These are phyloP conservation scores for Odocoileus virginianus DNA, from an alignment of 2,113 vertebrate species.

Conservation along the genomic window DNA sequence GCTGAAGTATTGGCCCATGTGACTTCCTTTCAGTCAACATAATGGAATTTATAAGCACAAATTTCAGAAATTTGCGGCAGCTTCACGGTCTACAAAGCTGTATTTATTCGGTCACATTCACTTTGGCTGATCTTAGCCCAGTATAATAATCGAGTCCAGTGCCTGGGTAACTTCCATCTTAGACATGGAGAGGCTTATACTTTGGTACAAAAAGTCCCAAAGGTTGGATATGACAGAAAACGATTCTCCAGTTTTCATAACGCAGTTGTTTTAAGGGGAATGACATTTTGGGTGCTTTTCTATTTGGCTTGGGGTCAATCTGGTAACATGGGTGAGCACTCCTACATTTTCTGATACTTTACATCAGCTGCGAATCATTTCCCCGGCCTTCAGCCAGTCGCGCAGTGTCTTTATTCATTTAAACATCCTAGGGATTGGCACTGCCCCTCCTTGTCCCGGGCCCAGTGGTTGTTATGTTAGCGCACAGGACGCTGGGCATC, in stretches of 20 bases:
- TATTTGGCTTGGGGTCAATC: background rate
- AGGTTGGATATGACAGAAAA: background rate
- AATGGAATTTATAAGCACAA: background rate
- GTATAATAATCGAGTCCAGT: background rate
- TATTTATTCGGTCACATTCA: background rate
- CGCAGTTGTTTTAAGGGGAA: background rate
- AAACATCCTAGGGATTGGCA: background rate
- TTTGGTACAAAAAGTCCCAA: background rate
- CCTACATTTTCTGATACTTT: background rate
- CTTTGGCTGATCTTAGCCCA: background rate
- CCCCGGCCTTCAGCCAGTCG: background rate
- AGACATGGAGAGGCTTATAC: background rate
- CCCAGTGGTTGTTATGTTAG: background rate
- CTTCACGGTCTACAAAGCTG: background rate
- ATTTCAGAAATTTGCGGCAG: background rate
- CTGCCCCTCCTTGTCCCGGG: background rate
- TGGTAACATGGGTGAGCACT: background rate
- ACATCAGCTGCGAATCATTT: background rate
- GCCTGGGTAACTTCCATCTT: background rate
- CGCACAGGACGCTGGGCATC: background rate
- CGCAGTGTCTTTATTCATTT: background rate
- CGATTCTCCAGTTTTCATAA: background rate
- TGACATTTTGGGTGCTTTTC: background rate
- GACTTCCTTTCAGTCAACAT: constrained; percentile 14
- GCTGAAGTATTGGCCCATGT: background rate